Conservation (phyloP, 2,113 vertebrate genomes). For the Charadrius vociferus region DNA sequence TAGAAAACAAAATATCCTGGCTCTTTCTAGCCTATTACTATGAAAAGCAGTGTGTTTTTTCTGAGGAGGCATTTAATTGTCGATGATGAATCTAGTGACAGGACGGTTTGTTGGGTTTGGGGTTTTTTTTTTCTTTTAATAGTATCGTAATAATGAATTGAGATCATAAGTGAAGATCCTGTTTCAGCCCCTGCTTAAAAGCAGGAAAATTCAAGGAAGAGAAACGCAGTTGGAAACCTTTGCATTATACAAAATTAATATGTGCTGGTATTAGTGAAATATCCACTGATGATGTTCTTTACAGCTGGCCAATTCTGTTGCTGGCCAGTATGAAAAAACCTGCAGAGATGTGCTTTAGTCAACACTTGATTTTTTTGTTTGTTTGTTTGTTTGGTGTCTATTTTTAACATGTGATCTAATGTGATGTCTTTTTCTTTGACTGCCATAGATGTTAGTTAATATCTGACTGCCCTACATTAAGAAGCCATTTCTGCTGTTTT, state of each 20-base stretch:
- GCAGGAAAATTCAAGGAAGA: not conserved
- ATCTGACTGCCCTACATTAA: not conserved
- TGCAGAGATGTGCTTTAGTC: not conserved
- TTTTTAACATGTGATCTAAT: not conserved
- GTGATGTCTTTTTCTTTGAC: not conserved
- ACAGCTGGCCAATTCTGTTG: not conserved
- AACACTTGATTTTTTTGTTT: not conserved
- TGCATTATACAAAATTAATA: not conserved
- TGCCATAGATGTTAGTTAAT: not conserved
- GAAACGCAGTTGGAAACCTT: not conserved
- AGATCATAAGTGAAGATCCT: not conserved
- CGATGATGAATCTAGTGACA: not conserved
- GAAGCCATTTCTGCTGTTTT: not conserved
- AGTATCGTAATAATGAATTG: not conserved
- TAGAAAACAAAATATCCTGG: not conserved
- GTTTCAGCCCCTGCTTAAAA: not conserved
- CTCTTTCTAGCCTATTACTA: not conserved
- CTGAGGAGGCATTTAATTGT: not conserved
- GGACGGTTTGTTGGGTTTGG: not conserved
- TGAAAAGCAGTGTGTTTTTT: not conserved
- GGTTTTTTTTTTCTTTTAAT: not conserved
- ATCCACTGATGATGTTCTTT: not conserved
- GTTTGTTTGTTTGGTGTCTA: not conserved
- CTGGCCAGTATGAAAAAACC: not conserved
- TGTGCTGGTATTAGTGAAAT: not conserved